Conservation (phyloP, 1,140 invertebrate species). For the Plectus sambesii region DNA sequence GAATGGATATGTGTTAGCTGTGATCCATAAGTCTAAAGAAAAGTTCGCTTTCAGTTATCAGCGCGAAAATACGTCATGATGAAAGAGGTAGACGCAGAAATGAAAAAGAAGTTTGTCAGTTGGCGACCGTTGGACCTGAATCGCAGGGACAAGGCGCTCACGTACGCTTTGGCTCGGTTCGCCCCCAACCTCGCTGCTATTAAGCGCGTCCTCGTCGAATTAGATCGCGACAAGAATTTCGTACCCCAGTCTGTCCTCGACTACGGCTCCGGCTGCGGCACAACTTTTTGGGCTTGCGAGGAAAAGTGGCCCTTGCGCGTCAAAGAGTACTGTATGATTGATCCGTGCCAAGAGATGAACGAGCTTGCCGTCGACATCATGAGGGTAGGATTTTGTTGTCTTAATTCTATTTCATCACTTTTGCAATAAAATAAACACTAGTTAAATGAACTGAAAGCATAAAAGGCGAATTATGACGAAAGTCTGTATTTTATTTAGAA, state of each 20-base stretch:
- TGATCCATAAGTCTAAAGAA: no score
- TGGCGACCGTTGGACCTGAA: conserved; percentile 33
- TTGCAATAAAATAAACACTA: background rate
- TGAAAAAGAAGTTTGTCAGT: conserved; percentile 27
- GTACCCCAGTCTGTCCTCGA: conserved; percentile 26
- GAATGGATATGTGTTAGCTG: no score
- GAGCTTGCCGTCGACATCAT: conserved; percentile 26
- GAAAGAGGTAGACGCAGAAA: conserved; percentile 11
- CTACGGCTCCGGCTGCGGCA: conserved; percentile 30
- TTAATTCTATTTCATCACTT: conserved; percentile 1
- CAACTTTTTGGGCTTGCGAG: conserved; percentile 30
- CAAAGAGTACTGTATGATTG: conserved; percentile 21
- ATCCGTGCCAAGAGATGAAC: conserved; percentile 17
- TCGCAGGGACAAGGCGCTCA: conserved; percentile 20
- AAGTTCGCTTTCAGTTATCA: conserved; percentile 13
- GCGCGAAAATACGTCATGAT: conserved; percentile 3
- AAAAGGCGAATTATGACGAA: no score
- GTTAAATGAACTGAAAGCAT: no score
- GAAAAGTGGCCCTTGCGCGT: conserved; percentile 24
- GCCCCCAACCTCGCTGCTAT: conserved; percentile 28
- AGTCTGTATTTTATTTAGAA: no score
- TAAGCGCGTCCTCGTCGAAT: conserved; percentile 28
- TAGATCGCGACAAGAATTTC: conserved; percentile 27
- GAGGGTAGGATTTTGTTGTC: conserved; percentile 12
- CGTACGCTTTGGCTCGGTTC: conserved; percentile 29